phyloP scores from a whole-genome alignment of 2,113 vertebrate genomes.

The Odontophorus gujanensis region DNA sequence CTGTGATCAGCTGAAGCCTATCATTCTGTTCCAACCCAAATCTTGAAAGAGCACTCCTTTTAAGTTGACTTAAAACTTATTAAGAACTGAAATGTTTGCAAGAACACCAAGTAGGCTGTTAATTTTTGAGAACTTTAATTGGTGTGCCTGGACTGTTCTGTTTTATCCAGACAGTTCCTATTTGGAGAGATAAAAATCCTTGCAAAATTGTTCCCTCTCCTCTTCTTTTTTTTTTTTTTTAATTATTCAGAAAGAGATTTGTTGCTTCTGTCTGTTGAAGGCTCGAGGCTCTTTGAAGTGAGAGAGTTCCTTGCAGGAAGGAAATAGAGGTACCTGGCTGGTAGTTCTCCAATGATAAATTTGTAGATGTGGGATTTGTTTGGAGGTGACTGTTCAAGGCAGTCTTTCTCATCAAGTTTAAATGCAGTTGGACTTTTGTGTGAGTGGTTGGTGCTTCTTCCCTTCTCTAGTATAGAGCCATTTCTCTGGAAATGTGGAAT shows the following conservation, averaged over 20 bases:
- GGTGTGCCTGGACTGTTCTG: background rate
- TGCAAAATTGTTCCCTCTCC: background rate
- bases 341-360: background rate
- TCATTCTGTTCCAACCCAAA: background rate
- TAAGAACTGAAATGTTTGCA: background rate
- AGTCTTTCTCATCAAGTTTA: background rate
- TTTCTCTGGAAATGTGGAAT: background rate
- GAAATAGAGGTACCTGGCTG: rapidly evolving
- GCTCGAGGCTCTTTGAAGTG: background rate
- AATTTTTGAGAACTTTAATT: background rate
- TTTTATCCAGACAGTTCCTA: background rate
- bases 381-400: background rate
- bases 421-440: background rate
- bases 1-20: background rate
- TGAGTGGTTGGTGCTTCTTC: background rate
- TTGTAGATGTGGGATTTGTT: rapidly evolving
- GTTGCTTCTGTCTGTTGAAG: background rate
- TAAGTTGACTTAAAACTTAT: background rate
- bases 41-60: background rate
- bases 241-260: background rate
- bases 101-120: background rate
- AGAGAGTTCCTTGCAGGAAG: background rate
- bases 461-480: background rate
- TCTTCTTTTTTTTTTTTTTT: background rate
- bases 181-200: background rate